Evolutionary conservation across 2,888 invertebrate genomes (phyloP).

Genomic region (Coecobrya sp.): DNA sequence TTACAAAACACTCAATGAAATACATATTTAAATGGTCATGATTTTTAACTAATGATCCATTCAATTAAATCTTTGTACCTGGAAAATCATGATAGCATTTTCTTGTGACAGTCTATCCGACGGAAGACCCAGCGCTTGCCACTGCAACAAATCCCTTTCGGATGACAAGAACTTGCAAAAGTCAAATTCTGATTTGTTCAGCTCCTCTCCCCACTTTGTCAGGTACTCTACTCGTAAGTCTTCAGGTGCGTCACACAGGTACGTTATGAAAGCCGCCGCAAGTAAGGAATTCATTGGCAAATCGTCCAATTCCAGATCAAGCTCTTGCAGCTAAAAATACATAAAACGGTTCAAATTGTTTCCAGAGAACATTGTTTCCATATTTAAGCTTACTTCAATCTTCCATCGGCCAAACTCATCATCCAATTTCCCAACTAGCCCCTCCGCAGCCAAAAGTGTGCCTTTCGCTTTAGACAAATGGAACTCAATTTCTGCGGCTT

Average conservation of each 20-base stretch:
- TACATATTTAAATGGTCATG: too few species aligned
- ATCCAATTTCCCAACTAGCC: constrained; percentile 94
- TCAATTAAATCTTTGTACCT: constrained; percentile 89
- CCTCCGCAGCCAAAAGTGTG: constrained; percentile 93
- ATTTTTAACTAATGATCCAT: too few species aligned
- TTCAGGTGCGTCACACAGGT: constrained; percentile 92
- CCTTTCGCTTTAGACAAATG: constrained; percentile 93
- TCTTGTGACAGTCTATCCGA: constrained; percentile 93
- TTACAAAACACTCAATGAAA: background rate
- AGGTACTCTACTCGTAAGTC: constrained; percentile 90
- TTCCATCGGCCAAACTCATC: constrained; percentile 97
- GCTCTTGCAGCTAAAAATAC: constrained; percentile 87
- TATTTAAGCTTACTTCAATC: constrained; percentile 88
- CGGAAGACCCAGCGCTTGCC: constrained; percentile 95
- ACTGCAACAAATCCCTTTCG: constrained; percentile 93
- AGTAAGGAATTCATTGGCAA: constrained; percentile 91
- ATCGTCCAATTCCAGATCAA: constrained; percentile 90
- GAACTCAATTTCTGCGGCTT: constrained; percentile 97
- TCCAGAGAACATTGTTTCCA: too few species aligned
- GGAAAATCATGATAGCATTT: constrained; percentile 93
- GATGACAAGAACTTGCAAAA: constrained; percentile 90
- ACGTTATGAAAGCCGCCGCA: constrained; percentile 93
- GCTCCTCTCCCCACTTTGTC: constrained; percentile 88
- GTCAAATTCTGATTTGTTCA: constrained; percentile 88
- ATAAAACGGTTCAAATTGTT: too few species aligned